phyloP scores from a whole-genome alignment of 1,140 invertebrate genomes.

The Eufriesea mexicana region DNA sequence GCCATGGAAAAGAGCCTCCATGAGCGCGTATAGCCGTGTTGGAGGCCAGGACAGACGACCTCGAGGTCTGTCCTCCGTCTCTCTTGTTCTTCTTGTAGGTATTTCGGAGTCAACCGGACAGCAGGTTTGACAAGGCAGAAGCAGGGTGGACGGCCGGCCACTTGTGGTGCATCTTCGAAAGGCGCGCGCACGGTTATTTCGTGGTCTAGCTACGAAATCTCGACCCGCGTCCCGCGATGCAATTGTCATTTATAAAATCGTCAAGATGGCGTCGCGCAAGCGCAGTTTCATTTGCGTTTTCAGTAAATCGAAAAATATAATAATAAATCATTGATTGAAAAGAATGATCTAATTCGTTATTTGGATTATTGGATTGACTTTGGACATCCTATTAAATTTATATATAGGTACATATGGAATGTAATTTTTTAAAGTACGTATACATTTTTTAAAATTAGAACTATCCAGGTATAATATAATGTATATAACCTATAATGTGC shows the following conservation, averaged over 20 bases:
- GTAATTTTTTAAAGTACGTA: too few relatives aligned
- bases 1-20: slow-evolving; percentile 23
- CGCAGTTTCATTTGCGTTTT: too few relatives aligned
- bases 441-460: too few relatives aligned
- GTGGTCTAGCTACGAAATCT: background rate
- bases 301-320: too few relatives aligned
- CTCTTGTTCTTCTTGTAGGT: slow-evolving; percentile 51
- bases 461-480: too few relatives aligned
- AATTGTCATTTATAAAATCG: background rate
- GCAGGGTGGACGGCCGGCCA: slow-evolving; percentile 11
- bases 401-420: too few relatives aligned
- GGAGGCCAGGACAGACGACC: slow-evolving; percentile 53
- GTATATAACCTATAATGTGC: too few relatives aligned
- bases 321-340: too few relatives aligned
- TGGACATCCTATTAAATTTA: too few relatives aligned
- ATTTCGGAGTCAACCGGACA: slow-evolving; percentile 60
- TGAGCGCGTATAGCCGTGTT: slow-evolving; percentile 29
- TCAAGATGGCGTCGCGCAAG: too few relatives aligned
- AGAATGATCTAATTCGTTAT: too few relatives aligned
- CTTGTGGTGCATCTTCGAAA: background rate
- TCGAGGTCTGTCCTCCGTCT: slow-evolving; percentile 40
- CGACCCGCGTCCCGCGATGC: background rate
- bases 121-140: slow-evolving; percentile 59
- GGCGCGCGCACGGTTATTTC: background rate
- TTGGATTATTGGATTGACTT: too few relatives aligned